These are phyloP conservation scores for Cladopsammia gracilis DNA, from an alignment of 64 coral and sea anemone species.

Conservation along the genomic window DNA sequence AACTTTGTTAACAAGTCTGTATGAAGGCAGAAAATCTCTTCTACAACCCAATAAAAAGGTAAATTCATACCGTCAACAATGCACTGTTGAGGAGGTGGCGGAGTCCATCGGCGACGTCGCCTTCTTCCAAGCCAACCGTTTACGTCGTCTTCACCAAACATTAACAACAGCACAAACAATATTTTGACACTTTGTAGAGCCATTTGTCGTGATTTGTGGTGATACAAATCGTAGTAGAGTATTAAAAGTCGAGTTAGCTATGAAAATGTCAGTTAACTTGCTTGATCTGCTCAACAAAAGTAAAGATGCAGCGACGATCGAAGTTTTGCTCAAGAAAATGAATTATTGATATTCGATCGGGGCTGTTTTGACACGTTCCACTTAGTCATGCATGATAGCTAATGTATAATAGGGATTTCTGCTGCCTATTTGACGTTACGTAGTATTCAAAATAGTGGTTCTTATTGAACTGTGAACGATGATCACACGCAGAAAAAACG, in stretches of 20 bases:
- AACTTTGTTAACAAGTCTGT: too few species aligned
- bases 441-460: too few species aligned
- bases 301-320: background rate
- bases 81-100: conserved; percentile 25
- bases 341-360: background rate
- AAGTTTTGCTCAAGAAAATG: too few species aligned
- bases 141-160: background rate
- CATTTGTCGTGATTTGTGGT: background rate
- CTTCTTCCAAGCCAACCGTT: background rate
- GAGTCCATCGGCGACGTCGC: background rate
- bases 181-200: background rate
- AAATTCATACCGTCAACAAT: background rate
- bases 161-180: background rate
- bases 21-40: too few species aligned
- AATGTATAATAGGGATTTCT: too few species aligned
- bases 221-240: too few species aligned
- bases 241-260: background rate
- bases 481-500: too few species aligned
- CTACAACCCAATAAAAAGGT: too few species aligned
- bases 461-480: too few species aligned
- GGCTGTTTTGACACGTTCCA: background rate
- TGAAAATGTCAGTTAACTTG: background rate
- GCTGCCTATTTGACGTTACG: background rate
- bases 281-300: background rate
- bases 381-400: background rate